phyloP scores from a whole-genome alignment of 2,113 vertebrate species.

The Eurypyga helias region DNA sequence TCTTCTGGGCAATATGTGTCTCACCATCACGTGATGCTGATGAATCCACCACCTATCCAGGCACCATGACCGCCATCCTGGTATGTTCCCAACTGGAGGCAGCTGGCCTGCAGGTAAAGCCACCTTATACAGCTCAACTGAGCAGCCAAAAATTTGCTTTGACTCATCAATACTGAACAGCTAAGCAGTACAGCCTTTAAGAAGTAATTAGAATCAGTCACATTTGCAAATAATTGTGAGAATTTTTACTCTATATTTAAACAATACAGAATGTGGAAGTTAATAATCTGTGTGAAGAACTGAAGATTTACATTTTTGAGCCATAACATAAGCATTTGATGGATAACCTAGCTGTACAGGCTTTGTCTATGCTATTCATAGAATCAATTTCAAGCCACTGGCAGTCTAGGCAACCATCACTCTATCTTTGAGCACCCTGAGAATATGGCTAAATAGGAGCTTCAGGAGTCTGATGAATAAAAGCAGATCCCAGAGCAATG shows the following conservation, averaged over 20 bases:
- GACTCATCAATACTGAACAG: neutral
- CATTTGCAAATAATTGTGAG: neutral
- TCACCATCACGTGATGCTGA: fast-evolving
- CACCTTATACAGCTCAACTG: neutral
- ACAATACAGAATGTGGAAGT: neutral
- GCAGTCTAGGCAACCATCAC: neutral
- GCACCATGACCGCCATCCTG: neutral
- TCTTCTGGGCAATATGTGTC: neutral
- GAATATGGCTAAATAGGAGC: neutral
- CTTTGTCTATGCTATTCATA: neutral
- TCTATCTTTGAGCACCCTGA: neutral
- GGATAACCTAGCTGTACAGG: neutral
- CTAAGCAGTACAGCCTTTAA: neutral
- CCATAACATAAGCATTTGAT: neutral
- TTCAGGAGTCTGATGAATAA: neutral
- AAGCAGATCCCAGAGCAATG: neutral
- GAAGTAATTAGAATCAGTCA: neutral
- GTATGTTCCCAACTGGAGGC: neutral
- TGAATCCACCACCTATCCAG: neutral
- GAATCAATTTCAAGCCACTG: neutral
- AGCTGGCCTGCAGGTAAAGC: neutral
- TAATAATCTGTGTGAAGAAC: neutral
- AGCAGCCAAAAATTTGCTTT: neutral
- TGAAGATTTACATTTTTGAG: neutral
- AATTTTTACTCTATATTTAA: neutral